Evolutionary conservation across 2,113 vertebrate genomes (phyloP).

Genomic region (Dipodomys ordii): DNA sequence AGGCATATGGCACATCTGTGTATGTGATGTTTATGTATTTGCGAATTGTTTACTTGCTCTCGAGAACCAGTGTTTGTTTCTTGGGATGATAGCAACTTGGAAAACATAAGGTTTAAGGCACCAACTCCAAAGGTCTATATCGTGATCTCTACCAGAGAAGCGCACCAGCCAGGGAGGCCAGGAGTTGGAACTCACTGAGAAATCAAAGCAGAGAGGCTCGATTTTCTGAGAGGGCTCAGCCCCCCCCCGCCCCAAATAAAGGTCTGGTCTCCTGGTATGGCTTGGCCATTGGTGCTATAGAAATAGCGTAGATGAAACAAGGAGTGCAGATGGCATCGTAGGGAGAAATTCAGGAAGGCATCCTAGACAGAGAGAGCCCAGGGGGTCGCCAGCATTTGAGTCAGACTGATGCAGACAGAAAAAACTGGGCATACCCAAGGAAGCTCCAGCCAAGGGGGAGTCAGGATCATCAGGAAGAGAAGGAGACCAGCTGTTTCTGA

Average conservation of each 20-base stretch:
- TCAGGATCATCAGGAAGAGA: neutral
- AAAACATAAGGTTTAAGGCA: neutral
- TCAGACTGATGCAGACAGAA: too few species aligned
- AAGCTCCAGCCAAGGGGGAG: neutral
- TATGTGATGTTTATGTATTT: neutral
- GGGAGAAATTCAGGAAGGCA: neutral
- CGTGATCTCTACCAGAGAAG: rapidly evolving
- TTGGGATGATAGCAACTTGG: neutral
- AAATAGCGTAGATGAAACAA: neutral
- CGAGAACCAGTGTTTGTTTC: neutral
- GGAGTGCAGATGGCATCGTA: neutral
- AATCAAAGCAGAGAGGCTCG: neutral
- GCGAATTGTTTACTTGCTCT: neutral
- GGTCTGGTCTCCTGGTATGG: too few species aligned
- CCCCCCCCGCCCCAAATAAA: neutral
- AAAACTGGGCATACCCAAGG: neutral
- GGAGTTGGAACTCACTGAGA: neutral
- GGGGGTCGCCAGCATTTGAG: neutral
- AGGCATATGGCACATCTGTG: neutral
- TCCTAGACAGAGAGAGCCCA: too few species aligned
- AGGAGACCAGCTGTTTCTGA: neutral
- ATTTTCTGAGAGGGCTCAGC: too few species aligned
- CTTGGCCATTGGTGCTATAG: neutral
- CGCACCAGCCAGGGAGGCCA: too few species aligned
- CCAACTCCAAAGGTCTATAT: neutral